These are phyloP conservation scores for Taeniopygia guttata DNA, from an alignment of 2,797 vertebrate species.

Conservation along the genomic window DNA sequence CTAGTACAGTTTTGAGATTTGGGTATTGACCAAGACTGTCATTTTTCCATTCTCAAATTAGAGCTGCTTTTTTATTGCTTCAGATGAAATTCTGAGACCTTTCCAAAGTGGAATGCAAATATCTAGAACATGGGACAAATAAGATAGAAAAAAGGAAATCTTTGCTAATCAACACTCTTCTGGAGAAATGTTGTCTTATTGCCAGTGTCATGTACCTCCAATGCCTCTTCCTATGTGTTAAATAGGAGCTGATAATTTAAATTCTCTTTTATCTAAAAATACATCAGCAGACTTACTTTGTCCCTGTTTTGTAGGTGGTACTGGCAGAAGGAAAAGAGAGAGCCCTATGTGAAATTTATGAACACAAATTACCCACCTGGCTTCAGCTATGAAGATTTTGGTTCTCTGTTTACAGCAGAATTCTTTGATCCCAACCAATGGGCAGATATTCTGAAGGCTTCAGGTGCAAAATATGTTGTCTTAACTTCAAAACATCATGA, in stretches of 20 bases:
- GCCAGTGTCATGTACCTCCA: background rate
- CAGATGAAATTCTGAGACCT: background rate
- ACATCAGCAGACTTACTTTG: background rate
- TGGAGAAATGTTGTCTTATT: background rate
- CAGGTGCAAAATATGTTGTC: conserved; percentile 94
- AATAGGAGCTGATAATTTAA: background rate
- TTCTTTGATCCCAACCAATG: conserved; percentile 89
- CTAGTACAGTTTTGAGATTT: background rate
- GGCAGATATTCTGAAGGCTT: conserved; percentile 86
- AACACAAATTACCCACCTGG: conserved; percentile 85
- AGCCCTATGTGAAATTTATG: conserved; percentile 88
- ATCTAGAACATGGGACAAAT: background rate
- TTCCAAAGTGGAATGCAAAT: background rate
- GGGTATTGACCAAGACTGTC: background rate
- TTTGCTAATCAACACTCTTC: background rate
- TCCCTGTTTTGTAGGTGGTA: conserved; percentile 83
- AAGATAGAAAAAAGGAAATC: background rate
- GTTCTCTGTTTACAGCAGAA: conserved; percentile 84
- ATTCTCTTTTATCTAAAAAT: background rate
- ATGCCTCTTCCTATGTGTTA: background rate
- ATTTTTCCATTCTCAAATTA: background rate
- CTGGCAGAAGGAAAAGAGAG: conserved; percentile 81
- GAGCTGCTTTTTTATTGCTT: background rate
- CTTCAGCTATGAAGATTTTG: conserved; percentile 92
- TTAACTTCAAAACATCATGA: conserved; percentile 97